These are phyloP conservation scores for Pelosia muscerda DNA, from an alignment of 2,888 invertebrate genomes.

Conservation along the genomic window DNA sequence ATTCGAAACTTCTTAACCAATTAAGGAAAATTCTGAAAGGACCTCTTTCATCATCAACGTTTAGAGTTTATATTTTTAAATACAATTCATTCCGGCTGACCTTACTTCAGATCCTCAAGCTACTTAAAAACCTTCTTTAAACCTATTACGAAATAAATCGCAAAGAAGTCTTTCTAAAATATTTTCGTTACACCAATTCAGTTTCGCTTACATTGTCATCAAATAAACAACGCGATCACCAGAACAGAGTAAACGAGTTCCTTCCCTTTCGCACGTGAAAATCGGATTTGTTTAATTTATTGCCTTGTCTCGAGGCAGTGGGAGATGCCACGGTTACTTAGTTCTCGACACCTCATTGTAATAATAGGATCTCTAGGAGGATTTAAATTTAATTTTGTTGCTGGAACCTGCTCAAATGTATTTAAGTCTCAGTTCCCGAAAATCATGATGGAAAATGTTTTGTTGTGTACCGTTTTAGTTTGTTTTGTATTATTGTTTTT, in stretches of 20 bases:
- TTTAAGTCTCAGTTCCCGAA: slow-evolving; percentile 54
- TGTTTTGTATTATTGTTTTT: not conserved
- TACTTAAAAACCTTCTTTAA: not conserved
- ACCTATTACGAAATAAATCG: slow-evolving; percentile 7
- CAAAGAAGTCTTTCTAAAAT: slow-evolving; percentile 25
- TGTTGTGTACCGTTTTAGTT: slow-evolving; percentile 29
- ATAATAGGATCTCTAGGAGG: slow-evolving; percentile 82
- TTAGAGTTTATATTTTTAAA: not conserved
- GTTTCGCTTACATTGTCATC: slow-evolving; percentile 57
- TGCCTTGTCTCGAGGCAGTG: slow-evolving; percentile 73
- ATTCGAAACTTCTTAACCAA: not conserved
- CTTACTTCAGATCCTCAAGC: not conserved
- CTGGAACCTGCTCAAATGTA: slow-evolving; percentile 60
- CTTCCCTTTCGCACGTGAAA: slow-evolving; percentile 77
- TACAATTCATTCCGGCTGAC: not conserved
- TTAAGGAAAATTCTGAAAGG: not conserved
- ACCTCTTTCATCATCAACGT: not conserved
- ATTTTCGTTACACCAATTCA: slow-evolving; percentile 38
- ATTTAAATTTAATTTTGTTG: slow-evolving; percentile 78
- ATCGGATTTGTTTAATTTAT: slow-evolving; percentile 86
- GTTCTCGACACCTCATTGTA: slow-evolving; percentile 79
- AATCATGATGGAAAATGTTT: slow-evolving; percentile 43
- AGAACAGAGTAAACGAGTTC: slow-evolving; percentile 67
- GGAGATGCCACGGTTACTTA: slow-evolving; percentile 80
- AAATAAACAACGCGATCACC: slow-evolving; percentile 72